Evolutionary conservation across 2,797 vertebrate species (phyloP), one percentile per base, ranked within the genome.

Genomic region (Enteromius paludinosus): DNA sequence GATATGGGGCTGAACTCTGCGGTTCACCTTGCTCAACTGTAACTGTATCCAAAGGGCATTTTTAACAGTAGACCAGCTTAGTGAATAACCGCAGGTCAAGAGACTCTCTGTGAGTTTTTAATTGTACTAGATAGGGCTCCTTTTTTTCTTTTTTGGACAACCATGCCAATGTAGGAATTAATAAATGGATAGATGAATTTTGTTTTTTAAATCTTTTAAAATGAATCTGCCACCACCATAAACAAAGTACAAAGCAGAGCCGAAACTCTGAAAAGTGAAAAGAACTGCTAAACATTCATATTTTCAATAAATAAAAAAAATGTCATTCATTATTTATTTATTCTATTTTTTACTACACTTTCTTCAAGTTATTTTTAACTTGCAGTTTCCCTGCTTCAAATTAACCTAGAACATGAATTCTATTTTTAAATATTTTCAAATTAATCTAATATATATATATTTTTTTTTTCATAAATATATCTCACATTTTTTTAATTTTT

Each of bases 1-100:
- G 89, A 92, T 92, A 90, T 69, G 84, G 87, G 81, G 73, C 81
- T 69, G 78, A 70, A 81, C 84, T 80, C 87, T 72, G 83, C 38
- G 86, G 72, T 86, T 83, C 20, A 4, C 69, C 62, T 33, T 43
- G 8, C 52, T 87, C 62, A 72, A 49, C 14, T 38, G 81, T 82
- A 89, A 88, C 84, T 81, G 78, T 84, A 79, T 70, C 66, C 85
- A 72, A 86, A 56, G 78, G 20, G 38, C 49, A 25, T 59, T 81
- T 84, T 81, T 35, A 73, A 66, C 66, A 56, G 43, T 41, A 61
- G 74, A 41, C 52, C 61, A 49, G 30, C 2, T 73, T 28, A 65
- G 28, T 20, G 41, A 35, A 66, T 73, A 72, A 78, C 71, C 56
- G 41, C 25, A 64, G 41, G 74, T 71, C 28, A 82, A 69, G 62